Conservation (phyloP, 2,888 invertebrate genomes). For the Habrosyne pyritoides region DNA sequence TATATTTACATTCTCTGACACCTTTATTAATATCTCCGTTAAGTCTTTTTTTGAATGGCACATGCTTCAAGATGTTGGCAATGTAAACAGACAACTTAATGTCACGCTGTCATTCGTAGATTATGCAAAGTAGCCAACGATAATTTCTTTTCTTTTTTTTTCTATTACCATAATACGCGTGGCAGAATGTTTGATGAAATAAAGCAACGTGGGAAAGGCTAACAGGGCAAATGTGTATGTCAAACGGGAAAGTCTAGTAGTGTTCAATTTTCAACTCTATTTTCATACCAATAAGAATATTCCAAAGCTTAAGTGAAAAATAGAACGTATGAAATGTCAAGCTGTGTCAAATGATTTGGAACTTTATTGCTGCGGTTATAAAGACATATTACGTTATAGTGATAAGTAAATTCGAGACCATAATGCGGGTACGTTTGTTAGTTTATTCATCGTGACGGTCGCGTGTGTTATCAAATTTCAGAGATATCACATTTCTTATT, state of each 20-base stretch:
- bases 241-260: constrained; percentile 4
- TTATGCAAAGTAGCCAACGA: constrained; percentile 73
- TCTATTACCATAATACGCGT: constrained; percentile 71
- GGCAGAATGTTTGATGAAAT: constrained; percentile 64
- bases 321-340: not conserved
- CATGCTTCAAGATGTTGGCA: constrained; percentile 31
- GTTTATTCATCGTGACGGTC: constrained; percentile 36
- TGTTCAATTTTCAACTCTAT: constrained; percentile 3
- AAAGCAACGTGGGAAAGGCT: constrained; percentile 73
- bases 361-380: constrained; percentile 17
- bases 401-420: not conserved
- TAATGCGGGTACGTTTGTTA: constrained; percentile 49
- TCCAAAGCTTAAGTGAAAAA: not conserved
- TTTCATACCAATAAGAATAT: not conserved
- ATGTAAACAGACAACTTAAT: constrained; percentile 65
- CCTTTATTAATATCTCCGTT: constrained; percentile 24
- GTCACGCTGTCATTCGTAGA: constrained; percentile 66
- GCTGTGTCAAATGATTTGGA: constrained; percentile 19
- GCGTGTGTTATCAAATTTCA: constrained; percentile 54
- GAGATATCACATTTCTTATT: constrained; percentile 48
- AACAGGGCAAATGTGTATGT: constrained; percentile 36
- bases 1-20: constrained; percentile 12
- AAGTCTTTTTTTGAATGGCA: constrained; percentile 18
- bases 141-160: constrained; percentile 64
- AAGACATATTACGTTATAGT: constrained; percentile 11